Conservation (phyloP, 35 echinoderm and acorn worm species). For the Patiria miniata region DNA sequence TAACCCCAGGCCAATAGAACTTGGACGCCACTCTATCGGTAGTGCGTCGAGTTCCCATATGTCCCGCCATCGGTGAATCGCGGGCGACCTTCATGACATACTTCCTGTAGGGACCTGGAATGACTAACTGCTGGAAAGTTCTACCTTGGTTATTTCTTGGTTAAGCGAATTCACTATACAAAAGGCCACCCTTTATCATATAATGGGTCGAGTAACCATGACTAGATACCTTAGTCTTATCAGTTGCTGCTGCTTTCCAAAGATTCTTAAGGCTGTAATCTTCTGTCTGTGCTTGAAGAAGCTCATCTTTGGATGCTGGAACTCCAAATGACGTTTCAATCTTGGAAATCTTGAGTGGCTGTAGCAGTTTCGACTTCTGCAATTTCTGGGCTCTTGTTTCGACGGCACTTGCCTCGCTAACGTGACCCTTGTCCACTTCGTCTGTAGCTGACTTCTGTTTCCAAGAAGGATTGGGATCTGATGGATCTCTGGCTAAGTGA, state of each 20-base stretch:
- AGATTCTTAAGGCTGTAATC: too few relatives aligned
- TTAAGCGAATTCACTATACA: constrained; percentile 36
- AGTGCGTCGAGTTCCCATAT: neutral
- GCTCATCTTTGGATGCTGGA: too few relatives aligned
- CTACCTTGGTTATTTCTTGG: constrained; percentile 5
- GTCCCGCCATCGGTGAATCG: neutral
- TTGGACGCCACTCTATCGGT: constrained; percentile 34
- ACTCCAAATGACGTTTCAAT: too few relatives aligned
- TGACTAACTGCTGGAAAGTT: neutral
- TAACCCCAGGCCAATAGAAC: constrained; percentile 76
- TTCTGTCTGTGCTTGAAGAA: too few relatives aligned
- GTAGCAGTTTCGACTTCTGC: neutral
- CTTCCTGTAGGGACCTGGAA: neutral
- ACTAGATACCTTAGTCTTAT: neutral
- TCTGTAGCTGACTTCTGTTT: too few relatives aligned
- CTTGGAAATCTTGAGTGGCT: neutral
- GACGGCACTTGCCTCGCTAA: neutral
- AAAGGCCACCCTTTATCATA: constrained; percentile 31
- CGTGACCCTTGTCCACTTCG: neutral
- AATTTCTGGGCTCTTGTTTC: constrained; percentile 16
- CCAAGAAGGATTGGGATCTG: neutral
- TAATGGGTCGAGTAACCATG: neutral
- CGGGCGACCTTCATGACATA: neutral
- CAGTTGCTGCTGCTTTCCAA: too few relatives aligned
- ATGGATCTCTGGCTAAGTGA: neutral